Evolutionary conservation across 2,113 vertebrate species (phyloP), one percentile per base, ranked within the genome.

Genomic region (Agapornis roseicollis): DNA sequence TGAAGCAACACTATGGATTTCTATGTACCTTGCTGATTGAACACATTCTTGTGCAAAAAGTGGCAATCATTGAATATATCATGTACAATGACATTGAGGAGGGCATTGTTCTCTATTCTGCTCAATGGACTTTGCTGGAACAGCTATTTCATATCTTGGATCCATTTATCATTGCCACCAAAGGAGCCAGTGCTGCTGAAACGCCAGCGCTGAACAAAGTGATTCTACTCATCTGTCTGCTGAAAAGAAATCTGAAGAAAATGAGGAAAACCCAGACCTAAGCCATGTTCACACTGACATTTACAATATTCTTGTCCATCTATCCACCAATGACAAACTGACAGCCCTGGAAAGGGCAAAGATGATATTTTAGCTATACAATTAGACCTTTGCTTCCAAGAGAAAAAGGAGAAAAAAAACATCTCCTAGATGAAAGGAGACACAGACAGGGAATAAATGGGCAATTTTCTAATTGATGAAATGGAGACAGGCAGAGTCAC

Each of bases 121-220:
- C 96, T 98, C 98, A 98, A 97, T 97, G 97, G 97, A 97, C 97
- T 97, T 98, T 97, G 97, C 96, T 97, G 94, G 96, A 97, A 96
- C 96, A 98, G 96, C 96, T 97, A 97, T 98, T 98, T 97, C 84
- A 29, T 87, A 97, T 93, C 97, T 97, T 95, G 96, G 89, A 97
- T 93, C 97, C 97, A 98, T 98, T 98, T 97, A 97, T 98, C 97
- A 97, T 96, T 96, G 96, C 97, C 96, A 97, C 95, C 97, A 97
- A 97, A 96, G 92, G 96, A 96, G 97, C 95, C 96, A 65, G 95
- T 31, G 97, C 95, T 87, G 96, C 96, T 89, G 95, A 96, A 96
- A 94, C 8, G 95, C 87, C 94, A 47, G 64, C 5, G 10, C 94
- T 73, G 96, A 97, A 97, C 96, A 97, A 97, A 97, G 96, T 96